A percentile compares a stretch with the other conserved stretches of the same genome.
These are phyloP conservation scores for Sipha flava DNA, from an alignment of 1,140 invertebrate species.

Conservation along the genomic window DNA sequence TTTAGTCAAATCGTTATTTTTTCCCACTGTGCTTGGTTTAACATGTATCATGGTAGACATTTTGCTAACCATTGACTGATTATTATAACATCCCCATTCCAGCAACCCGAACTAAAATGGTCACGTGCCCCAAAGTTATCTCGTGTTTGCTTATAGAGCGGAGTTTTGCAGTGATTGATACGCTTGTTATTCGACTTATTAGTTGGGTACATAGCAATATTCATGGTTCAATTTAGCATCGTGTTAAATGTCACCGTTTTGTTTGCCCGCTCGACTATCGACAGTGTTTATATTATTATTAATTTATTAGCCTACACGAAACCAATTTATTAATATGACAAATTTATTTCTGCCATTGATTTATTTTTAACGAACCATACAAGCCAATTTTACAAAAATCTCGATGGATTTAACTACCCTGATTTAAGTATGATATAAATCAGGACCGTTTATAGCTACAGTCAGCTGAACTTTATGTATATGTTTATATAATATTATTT, in stretches of 20 bases:
- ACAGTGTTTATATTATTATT: too few relatives aligned
- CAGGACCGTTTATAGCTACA: neutral
- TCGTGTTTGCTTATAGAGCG: neutral
- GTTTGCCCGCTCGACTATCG: neutral
- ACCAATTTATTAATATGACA: neutral
- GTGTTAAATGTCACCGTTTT: neutral
- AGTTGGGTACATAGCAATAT: neutral
- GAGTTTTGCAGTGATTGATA: neutral
- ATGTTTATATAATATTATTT: neutral
- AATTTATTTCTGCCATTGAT: neutral
- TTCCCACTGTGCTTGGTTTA: neutral
- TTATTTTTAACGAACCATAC: neutral
- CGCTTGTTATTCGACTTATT: neutral
- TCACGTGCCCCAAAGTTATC: neutral
- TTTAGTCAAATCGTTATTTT: neutral
- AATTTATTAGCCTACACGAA: too few relatives aligned
- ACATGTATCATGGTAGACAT: neutral
- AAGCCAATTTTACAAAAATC: neutral
- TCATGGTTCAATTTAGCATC: neutral
- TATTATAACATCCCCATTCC: neutral
- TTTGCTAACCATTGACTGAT: neutral
- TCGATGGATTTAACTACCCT: neutral
- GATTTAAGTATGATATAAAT: neutral
- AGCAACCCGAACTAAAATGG: neutral
- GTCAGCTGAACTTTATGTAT: neutral